Evolutionary conservation across 2,113 vertebrate species (phyloP), one percentile per base, ranked within the genome.

Genomic region (Ophiodon elongatus): DNA sequence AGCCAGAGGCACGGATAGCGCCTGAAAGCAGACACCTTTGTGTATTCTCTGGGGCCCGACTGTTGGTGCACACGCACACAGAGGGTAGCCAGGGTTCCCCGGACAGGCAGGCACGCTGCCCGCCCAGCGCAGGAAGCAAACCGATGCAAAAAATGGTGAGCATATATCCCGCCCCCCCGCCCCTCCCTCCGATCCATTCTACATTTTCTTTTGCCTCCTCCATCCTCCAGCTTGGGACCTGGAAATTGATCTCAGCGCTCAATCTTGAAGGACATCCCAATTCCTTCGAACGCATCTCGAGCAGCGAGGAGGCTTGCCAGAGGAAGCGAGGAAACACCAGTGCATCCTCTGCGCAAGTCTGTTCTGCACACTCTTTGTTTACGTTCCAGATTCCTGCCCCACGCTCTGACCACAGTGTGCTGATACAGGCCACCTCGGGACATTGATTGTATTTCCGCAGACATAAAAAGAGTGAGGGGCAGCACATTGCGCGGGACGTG

Each of bases 21-120:
- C 23, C 64, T 84, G 87, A 85, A 92, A 89, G 72, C 56, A 79
- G 89, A 93, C 76, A 90, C 88, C 87, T 88, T 85, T 88, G 89
- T 86, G 31, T 85, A 70, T 82, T 85, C 88, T 81, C 78, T 17
- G 9, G 75, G 21, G 65, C 66, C n/a, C 6, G 37, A 29, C 62
- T 74, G 74, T 66, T 47, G 57, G 66, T 67, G 71, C 71, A 47
- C 63, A 39, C 23, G 75, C 68, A 72, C 75, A 63, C 77, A 59
- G 76, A 62, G 74, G 76, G 47, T 62, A 86, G 81, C 79, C 85
- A 73, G 90, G 90, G 70, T 87, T 86, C 71, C 87, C 90, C 85
- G 35, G 85, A 85, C 76, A 27, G 79, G 79, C 56, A 35, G 86
- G 86, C 82, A 75, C 8, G 10, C 54, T 65, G 83, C 77, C 89